A percentile compares a stretch with the other conserved stretches of the same genome.
Evolutionary conservation across 2,888 invertebrate genomes (phyloP).

Genomic region (Maniola hyperantus): DNA sequence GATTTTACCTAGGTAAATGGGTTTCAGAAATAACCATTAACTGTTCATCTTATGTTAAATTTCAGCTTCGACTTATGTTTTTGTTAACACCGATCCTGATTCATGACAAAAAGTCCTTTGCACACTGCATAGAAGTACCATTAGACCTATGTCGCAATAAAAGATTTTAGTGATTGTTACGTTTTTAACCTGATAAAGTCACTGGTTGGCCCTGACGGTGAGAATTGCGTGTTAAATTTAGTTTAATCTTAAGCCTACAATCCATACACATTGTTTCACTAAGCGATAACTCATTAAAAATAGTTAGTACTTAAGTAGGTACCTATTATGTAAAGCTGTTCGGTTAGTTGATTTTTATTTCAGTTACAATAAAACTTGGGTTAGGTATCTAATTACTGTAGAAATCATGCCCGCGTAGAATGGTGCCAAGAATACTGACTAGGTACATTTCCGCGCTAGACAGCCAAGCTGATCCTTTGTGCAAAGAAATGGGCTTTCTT

Average conservation of each 20-base stretch:
- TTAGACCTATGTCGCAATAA: slow-evolving; percentile 36
- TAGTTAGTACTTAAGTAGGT: background rate
- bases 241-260: slow-evolving; percentile 33
- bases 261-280: slow-evolving; percentile 23
- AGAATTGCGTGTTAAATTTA: slow-evolving; percentile 32
- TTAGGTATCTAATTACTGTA: no score
- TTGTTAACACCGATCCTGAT: background rate
- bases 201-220: slow-evolving; percentile 35
- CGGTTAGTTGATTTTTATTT: no score
- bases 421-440: no score
- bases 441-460: no score
- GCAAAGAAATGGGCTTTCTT: no score
- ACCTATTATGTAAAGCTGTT: background rate
- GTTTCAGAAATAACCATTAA: no score
- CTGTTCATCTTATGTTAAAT: no score
- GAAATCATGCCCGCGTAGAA: no score
- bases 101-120: background rate
- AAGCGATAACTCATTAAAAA: slow-evolving; percentile 3
- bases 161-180: slow-evolving; percentile 38
- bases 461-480: no score
- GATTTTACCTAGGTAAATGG: no score
- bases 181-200: slow-evolving; percentile 38
- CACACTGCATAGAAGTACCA: background rate
- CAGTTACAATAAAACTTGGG: no score
- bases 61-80: no score